These are phyloP conservation scores for Aldabrachelys gigantea DNA, from an alignment of 2,113 vertebrate genomes.

Conservation along the genomic window DNA sequence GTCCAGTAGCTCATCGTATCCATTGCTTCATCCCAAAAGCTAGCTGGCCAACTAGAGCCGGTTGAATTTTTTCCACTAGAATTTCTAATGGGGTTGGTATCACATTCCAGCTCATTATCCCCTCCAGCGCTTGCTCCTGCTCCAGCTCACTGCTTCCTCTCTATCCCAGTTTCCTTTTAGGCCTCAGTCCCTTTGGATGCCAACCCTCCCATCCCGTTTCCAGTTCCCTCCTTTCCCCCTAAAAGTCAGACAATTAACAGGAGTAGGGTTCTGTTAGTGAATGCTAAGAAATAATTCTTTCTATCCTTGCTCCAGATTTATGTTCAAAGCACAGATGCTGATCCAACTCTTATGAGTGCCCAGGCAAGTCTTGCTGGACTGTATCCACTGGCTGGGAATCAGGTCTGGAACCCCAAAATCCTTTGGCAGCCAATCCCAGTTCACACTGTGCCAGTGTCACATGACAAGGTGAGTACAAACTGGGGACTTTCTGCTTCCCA, in stretches of 20 bases:
- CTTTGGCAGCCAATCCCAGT: conserved; percentile 86
- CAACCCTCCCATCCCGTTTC: neutral
- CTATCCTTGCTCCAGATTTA: conserved; percentile 76
- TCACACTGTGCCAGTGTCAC: conserved; percentile 79
- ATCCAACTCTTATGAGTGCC: conserved; percentile 86
- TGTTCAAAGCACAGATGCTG: conserved; percentile 84
- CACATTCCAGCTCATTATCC: neutral
- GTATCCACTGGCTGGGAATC: conserved; percentile 72
- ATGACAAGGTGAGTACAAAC: conserved; percentile 78
- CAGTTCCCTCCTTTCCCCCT: neutral
- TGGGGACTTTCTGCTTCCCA: neutral
- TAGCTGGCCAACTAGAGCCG: neutral
- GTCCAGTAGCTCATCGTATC: neutral
- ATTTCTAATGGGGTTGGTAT: neutral
- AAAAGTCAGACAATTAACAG: neutral
- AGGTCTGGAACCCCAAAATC: conserved; percentile 77
- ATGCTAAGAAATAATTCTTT: neutral
- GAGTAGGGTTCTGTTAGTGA: neutral
- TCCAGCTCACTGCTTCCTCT: neutral
- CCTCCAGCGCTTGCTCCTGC: neutral
- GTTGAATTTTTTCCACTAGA: neutral
- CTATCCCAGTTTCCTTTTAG: neutral
- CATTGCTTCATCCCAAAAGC: neutral
- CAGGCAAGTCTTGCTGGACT: conserved; percentile 84
- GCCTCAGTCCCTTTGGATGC: neutral